These are phyloP conservation scores for Hippocampus barbouri DNA, from an alignment of 2,113 vertebrate genomes.

Conservation along the genomic window DNA sequence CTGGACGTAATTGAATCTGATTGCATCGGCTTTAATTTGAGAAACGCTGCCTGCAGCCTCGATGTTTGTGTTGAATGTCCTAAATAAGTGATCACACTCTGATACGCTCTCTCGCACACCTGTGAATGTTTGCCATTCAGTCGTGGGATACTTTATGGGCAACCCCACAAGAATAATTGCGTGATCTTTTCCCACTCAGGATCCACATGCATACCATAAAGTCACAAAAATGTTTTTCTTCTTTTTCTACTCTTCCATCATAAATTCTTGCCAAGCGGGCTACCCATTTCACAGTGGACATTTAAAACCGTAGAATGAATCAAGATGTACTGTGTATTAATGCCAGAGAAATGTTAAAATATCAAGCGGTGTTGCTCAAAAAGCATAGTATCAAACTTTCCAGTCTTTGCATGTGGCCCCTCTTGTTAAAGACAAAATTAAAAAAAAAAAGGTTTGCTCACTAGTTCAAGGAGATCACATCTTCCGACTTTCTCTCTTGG, in stretches of 20 bases:
- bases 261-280: neutral
- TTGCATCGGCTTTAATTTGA: constrained; percentile 75
- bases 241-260: neutral
- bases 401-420: neutral
- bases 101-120: constrained; percentile 12
- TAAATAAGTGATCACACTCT: constrained; percentile 2
- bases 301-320: neutral
- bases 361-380: neutral
- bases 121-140: constrained; percentile 19
- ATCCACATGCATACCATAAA: neutral
- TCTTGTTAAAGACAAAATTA: neutral
- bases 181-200: neutral
- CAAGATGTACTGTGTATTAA: neutral
- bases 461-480: neutral
- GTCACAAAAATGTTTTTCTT: neutral
- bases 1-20: constrained; percentile 76
- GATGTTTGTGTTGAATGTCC: constrained; percentile 29
- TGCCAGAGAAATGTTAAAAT: neutral
- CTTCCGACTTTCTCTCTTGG: constrained; percentile 11
- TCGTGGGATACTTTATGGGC: neutral
- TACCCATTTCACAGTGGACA: neutral
- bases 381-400: neutral
- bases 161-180: neutral
- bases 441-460: neutral
- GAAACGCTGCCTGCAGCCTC: constrained; percentile 62